Evolutionary conservation across 2,888 invertebrate genomes (phyloP).

Genomic region (Yponomeuta sedellus): DNA sequence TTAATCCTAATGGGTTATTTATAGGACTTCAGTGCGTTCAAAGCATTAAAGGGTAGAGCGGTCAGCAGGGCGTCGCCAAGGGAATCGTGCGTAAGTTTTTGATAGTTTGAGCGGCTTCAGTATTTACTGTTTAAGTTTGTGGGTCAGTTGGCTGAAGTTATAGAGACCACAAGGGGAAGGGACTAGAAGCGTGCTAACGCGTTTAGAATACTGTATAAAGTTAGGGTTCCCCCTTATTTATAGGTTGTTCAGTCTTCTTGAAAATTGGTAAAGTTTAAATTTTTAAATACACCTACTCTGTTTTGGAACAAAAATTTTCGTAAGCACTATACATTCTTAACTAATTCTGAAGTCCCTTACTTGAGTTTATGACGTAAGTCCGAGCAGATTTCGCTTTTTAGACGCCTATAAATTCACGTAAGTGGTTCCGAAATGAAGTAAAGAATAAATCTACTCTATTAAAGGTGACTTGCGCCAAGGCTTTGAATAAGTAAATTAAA

Average conservation of each 20-base stretch:
- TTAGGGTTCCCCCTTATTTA: not conserved
- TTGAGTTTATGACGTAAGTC: no score
- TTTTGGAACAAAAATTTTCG: no score
- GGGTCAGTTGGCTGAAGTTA: slow-evolving; percentile 60
- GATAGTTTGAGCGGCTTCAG: slow-evolving; percentile 69
- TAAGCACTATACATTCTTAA: no score
- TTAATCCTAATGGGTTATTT: not conserved
- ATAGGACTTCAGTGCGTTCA: not conserved
- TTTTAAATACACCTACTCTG: not conserved
- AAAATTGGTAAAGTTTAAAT: not conserved
- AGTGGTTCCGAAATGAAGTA: no score
- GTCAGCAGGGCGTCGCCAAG: slow-evolving; percentile 5
- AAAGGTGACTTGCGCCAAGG: no score
- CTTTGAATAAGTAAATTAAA: no score
- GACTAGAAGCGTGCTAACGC: slow-evolving; percentile 2
- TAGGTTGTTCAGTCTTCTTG: not conserved
- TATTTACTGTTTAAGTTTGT: slow-evolving; percentile 72
- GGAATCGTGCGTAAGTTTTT: slow-evolving; percentile 51
- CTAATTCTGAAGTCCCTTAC: no score
- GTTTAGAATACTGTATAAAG: slow-evolving; percentile 1
- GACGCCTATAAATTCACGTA: no score
- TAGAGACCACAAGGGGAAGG: slow-evolving; percentile 42
- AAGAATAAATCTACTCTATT: not conserved
- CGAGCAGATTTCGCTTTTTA: no score
- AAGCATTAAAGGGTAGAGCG: slow-evolving; percentile 1